Base-by-base conservation (phyloP, 1,140 invertebrate genomes). In the Drosophila bipectinata region DNA sequence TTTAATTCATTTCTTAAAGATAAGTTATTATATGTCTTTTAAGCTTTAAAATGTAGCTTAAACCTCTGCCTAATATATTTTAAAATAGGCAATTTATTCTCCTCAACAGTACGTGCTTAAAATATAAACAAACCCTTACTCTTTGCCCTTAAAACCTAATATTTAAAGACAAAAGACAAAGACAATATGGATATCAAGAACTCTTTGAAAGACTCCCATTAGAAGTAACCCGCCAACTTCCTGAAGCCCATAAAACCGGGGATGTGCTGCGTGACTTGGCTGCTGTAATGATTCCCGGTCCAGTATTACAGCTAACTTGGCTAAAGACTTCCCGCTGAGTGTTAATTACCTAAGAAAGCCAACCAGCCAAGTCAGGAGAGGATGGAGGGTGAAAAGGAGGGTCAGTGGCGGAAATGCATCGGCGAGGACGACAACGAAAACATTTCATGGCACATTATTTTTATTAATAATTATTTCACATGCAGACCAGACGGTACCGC, bases 381-480 rank as follows among this genome's bases (percentile, higher is more conserved):
- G 1, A 15, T 0, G 14, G 5, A 9, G 6, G 15, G 14, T n/a
- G 2, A 12, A 6, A 28, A 1, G 26, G 26, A 7, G 28, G 48
- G 49, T 58, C 52, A 45, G 59, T 58, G 73, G 45, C 54, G 57
- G 77, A 66, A 79, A 15, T 60, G 66, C 66, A 69, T 39, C 52
- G 54, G 9, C 52, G 53, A 48, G 49, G 54, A 62, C 24, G 66
- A 45, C 56, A 59, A 32, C 60, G 54, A 78, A 66, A 68, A 79
- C 62, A 79, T 74, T 79, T 79, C 76, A 74, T 77, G 63, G 48
- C 56, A 77, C 77, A 71, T 85, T 82, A 87, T 87, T 87, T 75
- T 80, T 84, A 84, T 84, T 84, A 84, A 85, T 85, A 87, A 85
- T 88, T 75, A 85, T 85, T 87, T 82, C 62, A 52, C 78, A 79